phyloP scores from a whole-genome alignment of 2,888 invertebrate genomes.

The Pristionchus arcanus region DNA sequence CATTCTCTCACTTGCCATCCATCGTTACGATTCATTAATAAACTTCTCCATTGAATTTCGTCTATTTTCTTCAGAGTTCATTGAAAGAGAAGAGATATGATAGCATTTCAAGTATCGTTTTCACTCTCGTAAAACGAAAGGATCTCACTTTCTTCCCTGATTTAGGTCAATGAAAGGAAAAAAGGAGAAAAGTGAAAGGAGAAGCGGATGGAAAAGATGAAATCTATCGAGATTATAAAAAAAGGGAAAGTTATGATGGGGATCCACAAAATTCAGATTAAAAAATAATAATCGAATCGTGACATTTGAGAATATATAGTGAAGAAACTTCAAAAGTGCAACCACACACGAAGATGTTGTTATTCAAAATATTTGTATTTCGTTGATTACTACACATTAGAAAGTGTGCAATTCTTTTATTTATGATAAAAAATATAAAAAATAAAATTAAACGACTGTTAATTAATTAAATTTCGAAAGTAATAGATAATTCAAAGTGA shows the following conservation, averaged over 20 bases:
- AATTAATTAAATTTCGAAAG: no score
- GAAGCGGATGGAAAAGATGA: conserved; percentile 10
- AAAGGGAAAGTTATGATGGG: neutral
- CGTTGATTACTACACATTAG: no score
- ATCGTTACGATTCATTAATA: conserved; percentile 41
- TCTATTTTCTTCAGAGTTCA: neutral
- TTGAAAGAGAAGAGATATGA: conserved; percentile 46
- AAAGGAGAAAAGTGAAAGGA: conserved; percentile 41
- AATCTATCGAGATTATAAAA: neutral
- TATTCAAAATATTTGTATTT: no score
- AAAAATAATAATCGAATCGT: neutral
- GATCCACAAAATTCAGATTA: neutral
- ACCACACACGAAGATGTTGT: no score
- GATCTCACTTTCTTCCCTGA: conserved; percentile 34
- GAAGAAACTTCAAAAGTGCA: no score
- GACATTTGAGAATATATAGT: no score
- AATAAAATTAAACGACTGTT: no score
- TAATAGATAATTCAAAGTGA: no score
- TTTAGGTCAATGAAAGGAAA: conserved; percentile 48
- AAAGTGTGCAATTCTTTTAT: no score
- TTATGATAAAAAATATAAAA: no score
- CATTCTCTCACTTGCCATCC: conserved; percentile 36
- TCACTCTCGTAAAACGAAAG: conserved; percentile 48
- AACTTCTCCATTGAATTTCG: neutral
- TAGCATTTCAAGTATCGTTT: neutral